A percentile compares a stretch with the other conserved stretches of the same genome.
These are phyloP conservation scores for Actinia equina DNA, from an alignment of 64 coral and sea anemone genomes.

Conservation along the genomic window DNA sequence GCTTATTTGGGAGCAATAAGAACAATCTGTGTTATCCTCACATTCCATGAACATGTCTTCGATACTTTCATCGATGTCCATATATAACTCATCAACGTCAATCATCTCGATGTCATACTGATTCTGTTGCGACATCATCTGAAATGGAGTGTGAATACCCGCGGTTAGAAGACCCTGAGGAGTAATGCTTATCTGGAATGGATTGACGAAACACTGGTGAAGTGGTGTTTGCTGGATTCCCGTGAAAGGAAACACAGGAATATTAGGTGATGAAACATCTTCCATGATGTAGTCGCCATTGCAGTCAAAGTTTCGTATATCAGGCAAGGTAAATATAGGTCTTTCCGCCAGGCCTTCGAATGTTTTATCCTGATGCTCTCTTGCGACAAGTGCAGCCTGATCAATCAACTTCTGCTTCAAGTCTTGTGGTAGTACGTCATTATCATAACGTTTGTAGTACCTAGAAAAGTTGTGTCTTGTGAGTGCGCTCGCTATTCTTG, in stretches of 20 bases:
- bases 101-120: neutral
- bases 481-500: neutral
- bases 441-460: neutral
- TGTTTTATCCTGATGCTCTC: neutral
- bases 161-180: neutral
- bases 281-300: neutral
- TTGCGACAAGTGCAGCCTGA: neutral
- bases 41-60: neutral
- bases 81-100: neutral
- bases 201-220: neutral
- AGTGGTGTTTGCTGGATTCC: neutral
- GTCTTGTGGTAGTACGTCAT: neutral
- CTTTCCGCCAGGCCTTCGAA: neutral
- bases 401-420: conserved; percentile 2
- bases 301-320: neutral
- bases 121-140: neutral
- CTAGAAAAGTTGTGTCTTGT: neutral
- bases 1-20: neutral
- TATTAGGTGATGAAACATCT: neutral
- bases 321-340: neutral
- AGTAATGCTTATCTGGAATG: neutral
- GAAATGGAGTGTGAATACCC: neutral
- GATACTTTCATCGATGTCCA: neutral
- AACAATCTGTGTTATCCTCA: neutral
- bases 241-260: neutral